Base-by-base conservation (phyloP, 2,888 invertebrate species). In the Malthinus seriepunctatus region DNA sequence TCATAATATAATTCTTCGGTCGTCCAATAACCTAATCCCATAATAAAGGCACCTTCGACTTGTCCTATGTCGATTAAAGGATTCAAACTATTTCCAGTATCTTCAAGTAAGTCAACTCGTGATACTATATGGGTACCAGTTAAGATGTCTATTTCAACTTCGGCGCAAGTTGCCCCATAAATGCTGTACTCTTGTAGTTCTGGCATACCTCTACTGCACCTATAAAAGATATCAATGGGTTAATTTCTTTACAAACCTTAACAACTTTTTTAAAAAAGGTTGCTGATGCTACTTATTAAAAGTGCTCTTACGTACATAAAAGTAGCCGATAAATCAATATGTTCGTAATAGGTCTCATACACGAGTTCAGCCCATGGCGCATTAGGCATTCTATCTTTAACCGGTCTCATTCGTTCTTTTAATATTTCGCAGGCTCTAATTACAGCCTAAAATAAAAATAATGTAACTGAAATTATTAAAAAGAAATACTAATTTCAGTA, bases 101-200 rank as follows among this genome's bases (percentile, higher is more conserved):
- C 91, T 74, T 90, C 90, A 7, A 90, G 75, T 42, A 91, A 76
- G 73, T 91, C 90, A 0, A 88, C 88, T 63, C 90, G 82, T 8
- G 73, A 76, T 3, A 89, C 75, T 64, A 87, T 80, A 70, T 87
- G 85, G 71, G 90, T 89, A 8, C 75, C 39, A 1, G 39, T 39
- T n/a, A 39, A 8, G 8, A 39, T 1, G 11, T 39, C 39, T 7
- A 39, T 3, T 76, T 92, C 90, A 0, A 90, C 83, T 76, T 93
- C 93, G 2, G 86, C 75, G 1, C 85, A 81, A 6, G 84, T 78
- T 0, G 84, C 81, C 1, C 86, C 89, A 69, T 85, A 90, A 50
- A 91, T 82, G 33, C 80, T 74, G 68, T 91, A 91, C n/a, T n/a
- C 4, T 8, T 8, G 14, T 39, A 7, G 8, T 1, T 14, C 9